Evolutionary conservation across 2,888 invertebrate species (phyloP).

Genomic region (Chydorus sphaericus): DNA sequence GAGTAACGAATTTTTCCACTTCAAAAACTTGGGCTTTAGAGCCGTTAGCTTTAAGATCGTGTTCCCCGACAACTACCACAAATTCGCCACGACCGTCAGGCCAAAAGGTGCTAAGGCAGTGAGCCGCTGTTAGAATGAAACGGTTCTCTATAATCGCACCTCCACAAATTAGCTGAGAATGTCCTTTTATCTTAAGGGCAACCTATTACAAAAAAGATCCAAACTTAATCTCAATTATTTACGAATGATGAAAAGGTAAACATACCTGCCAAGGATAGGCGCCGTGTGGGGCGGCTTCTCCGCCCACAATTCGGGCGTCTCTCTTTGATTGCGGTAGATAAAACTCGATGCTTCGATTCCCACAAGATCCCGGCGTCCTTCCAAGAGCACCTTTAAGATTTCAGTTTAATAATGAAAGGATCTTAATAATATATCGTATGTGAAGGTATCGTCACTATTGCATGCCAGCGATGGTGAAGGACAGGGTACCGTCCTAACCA

Average conservation of each 20-base stretch:
- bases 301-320: slow-evolving; percentile 46
- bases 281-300: slow-evolving; percentile 48
- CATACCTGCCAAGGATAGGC: slow-evolving; percentile 64
- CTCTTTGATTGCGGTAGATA: slow-evolving; percentile 32
- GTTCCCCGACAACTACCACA: slow-evolving; percentile 36
- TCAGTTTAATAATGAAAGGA: too few relatives aligned
- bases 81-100: slow-evolving; percentile 15
- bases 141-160: slow-evolving; percentile 24
- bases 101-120: slow-evolving; percentile 22
- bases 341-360: slow-evolving; percentile 42
- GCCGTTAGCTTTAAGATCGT: slow-evolving; percentile 39
- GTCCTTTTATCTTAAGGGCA: background rate
- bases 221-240: too few relatives aligned
- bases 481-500: too few relatives aligned
- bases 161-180: slow-evolving; percentile 18
- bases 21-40: slow-evolving; percentile 41
- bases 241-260: too few relatives aligned
- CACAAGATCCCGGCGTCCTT: too few relatives aligned
- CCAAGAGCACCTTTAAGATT: too few relatives aligned
- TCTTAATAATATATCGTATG: too few relatives aligned
- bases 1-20: slow-evolving; percentile 31
- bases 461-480: too few relatives aligned
- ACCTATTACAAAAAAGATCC: too few relatives aligned
- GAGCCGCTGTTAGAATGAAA: slow-evolving; percentile 26
- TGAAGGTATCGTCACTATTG: too few relatives aligned